A percentile compares a stretch with the other conserved stretches of the same genome.
Conservation (phyloP, 2,113 vertebrate genomes). For the Parotia lawesii region DNA sequence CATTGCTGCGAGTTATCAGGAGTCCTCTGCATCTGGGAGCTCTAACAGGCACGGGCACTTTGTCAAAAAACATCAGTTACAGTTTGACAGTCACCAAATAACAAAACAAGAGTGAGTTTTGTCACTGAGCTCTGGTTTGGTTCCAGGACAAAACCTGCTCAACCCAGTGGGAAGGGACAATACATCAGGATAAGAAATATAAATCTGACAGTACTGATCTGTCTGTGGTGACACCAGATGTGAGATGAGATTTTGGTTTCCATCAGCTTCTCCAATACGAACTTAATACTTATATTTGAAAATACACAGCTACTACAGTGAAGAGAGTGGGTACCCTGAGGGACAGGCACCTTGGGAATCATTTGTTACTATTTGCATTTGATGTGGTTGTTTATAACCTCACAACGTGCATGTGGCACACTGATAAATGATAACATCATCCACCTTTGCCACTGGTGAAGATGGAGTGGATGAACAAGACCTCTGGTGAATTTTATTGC, state of each 20-base stretch:
- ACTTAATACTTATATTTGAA: not conserved
- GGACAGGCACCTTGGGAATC: not conserved
- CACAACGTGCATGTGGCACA: not conserved
- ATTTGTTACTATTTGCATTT: not conserved
- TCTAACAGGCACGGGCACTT: not conserved
- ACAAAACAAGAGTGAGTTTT: not conserved
- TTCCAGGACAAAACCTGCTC: not conserved
- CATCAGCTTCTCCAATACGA: not conserved
- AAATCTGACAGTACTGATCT: not conserved
- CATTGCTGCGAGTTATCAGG: not conserved
- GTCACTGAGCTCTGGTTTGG: not conserved
- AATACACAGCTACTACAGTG: not conserved
- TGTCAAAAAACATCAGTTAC: not conserved
- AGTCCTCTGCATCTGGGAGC: not conserved
- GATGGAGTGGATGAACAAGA: not conserved
- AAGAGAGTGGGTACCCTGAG: not conserved
- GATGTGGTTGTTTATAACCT: not conserved
- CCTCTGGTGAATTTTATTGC: not conserved
- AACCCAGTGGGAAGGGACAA: not conserved
- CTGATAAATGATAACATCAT: not conserved
- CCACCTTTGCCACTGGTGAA: not conserved
- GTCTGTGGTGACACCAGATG: not conserved
- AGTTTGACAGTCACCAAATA: not conserved
- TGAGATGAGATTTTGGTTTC: not conserved
- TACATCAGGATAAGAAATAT: not conserved